Evolutionary conservation across 1,140 invertebrate genomes (phyloP), one percentile per base, ranked within the genome.

Genomic region (Parasteatoda tepidariorum): DNA sequence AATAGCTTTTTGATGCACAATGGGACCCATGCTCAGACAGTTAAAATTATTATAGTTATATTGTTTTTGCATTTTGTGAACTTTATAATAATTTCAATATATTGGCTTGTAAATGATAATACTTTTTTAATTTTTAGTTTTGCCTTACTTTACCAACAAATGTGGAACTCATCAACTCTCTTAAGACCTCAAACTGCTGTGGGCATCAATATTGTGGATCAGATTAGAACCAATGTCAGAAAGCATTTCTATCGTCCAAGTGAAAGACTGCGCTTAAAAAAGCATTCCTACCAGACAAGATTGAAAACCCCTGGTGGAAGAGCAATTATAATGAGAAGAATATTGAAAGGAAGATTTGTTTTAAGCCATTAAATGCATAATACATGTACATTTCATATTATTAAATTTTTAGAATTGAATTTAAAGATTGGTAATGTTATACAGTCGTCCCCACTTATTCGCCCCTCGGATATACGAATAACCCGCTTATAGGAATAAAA

Each of bases 291-390:
- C 13, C 28, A 81, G 33, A 81, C 28, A 41, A 57, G 78, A 28
- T 28, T 81, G n/a, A 59, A 55, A 7, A 81, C 78, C 30, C 78
- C 66, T 28, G 78, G 78, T 4, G 78, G 78, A 4, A n/a, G 78
- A 28, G 78, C 78, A 7, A 55, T 81, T 26, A n/a, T 70, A n/a
- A 81, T 81, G 66, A 48, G 66, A 61, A 68, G 78, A 61, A 81
- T 81, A 26, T 48, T 81, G 22, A 81, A 81, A 81, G 78, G 78
- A n/a, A 48, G 78, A 41, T 70, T 70, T 81, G 78, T 81, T 3
- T 31, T 81, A 18, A 70, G 66, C 15, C 78, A 81, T 61, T 81
- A 48, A 70, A 70, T 33, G 9, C 22, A 3, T 11, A 30, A n/a
- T n/a, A n/a, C n/a, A n/a, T n/a, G n/a, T n/a, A n/a, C n/a, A n/a